Base-by-base conservation (phyloP, 2,888 invertebrate genomes). In the Zaprionus lineosus region DNA sequence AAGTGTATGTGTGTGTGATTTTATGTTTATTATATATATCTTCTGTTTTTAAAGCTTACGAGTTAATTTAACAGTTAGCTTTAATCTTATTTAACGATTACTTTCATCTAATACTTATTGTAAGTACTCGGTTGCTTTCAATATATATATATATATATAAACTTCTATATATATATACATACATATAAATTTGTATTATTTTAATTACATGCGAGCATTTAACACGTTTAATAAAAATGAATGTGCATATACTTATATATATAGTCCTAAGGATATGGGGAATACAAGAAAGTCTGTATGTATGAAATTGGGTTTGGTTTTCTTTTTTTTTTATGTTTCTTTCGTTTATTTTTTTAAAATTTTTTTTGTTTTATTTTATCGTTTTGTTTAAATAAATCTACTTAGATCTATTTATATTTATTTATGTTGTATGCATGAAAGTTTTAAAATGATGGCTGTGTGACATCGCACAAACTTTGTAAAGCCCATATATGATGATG, bases 21-120 rank as follows among this genome's bases (percentile, higher is more conserved):
- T 34, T 36, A 28, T 36, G 24, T 36, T 48, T 53, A n/a, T n/a
- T n/a, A n/a, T n/a, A n/a, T n/a, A n/a, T n/a, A n/a, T n/a, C n/a
- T n/a, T n/a, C n/a, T 39, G 11, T 33, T 37, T 58, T 61, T 63
- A 55, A 69, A 66, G 59, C 71, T 76, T 72, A 78, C n/a, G 55
- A 61, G 58, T 75, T 66, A 63, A 61, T 59, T 74, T 77, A 78
- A 78, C 77, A 77, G 60, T 74, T 71, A 81, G 56, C 50, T 68
- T 68, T 76, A 59, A 55, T 66, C 65, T 74, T 81, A 74, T 63
- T 72, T 63, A 76, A 77, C 77, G 77, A 77, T 68, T 81, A 57
- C 53, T 74, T 77, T 44, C 53, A 53, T 69, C 65, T 58, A 63
- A 64, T 55, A 64, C 69, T 68, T 68, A 68, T 56, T 59, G 39